phyloP scores from a whole-genome alignment of 2,797 vertebrate genomes.

The Takifugu ocellatus region DNA sequence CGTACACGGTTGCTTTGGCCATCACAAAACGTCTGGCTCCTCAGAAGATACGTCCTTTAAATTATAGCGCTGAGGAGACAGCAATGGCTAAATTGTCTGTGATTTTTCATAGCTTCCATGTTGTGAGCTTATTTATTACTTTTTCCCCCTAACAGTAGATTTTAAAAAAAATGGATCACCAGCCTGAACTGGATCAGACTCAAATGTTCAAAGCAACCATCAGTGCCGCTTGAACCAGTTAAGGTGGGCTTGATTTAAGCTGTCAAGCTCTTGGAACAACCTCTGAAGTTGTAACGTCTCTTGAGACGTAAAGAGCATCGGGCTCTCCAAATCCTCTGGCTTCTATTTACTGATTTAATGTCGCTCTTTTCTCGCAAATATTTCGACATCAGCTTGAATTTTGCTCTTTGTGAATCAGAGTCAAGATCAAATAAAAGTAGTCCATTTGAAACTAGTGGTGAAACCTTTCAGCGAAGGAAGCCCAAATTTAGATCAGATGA shows the following conservation, averaged over 20 bases:
- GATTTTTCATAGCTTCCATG: neutral
- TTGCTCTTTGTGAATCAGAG: conserved; percentile 10
- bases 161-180: conserved; percentile 16
- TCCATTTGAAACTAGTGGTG: conserved; percentile 17
- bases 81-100: neutral
- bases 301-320: conserved; percentile 20
- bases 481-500: conserved; percentile 33
- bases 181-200: conserved; percentile 43
- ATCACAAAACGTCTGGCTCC: neutral
- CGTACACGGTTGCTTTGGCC: neutral
- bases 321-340: conserved; percentile 28
- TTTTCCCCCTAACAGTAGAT: neutral
- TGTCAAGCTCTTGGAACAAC: conserved; percentile 46
- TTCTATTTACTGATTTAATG: conserved; percentile 33
- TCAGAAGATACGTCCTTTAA: conserved; percentile 3
- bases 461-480: conserved; percentile 20
- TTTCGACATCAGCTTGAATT: conserved; percentile 22
- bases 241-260: conserved; percentile 53
- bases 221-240: conserved; percentile 37
- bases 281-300: conserved; percentile 31
- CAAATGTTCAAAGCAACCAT: conserved; percentile 48
- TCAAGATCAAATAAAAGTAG: conserved; percentile 26
- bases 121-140: neutral
- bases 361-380: conserved; percentile 27
- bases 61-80: neutral